These are phyloP conservation scores for Lanius collurio DNA, from an alignment of 2,113 vertebrate species.

Conservation along the genomic window DNA sequence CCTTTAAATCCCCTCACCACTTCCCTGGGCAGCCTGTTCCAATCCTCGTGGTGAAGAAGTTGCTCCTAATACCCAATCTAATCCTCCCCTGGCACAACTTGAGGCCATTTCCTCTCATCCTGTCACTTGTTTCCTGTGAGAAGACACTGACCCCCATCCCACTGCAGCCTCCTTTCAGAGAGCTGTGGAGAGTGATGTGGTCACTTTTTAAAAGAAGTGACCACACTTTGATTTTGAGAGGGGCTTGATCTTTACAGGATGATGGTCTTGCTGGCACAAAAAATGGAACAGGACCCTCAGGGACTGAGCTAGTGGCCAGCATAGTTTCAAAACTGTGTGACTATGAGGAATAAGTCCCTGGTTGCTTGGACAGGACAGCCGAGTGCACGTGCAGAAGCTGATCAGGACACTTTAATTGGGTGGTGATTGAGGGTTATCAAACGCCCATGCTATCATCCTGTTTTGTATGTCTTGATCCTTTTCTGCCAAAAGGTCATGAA, in stretches of 20 bases:
- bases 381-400: neutral
- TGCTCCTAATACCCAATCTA: neutral
- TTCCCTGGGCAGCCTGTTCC: neutral
- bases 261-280: neutral
- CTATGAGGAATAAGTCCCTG: neutral
- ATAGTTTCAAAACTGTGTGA: neutral
- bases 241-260: neutral
- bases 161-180: neutral
- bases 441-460: neutral
- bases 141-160: neutral
- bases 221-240: neutral
- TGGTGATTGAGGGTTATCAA: neutral
- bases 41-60: neutral
- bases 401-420: neutral
- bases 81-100: neutral
- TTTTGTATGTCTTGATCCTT: neutral
- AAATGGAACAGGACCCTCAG: neutral
- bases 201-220: neutral
- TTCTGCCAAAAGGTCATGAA: neutral
- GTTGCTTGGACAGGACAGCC: neutral
- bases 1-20: neutral
- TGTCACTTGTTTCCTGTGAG: neutral
- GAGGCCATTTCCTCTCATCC: neutral
- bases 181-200: neutral
- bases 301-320: accelerated